Evolutionary conservation across 2,113 vertebrate genomes (phyloP).

Genomic region (Apodemus speciosus): DNA sequence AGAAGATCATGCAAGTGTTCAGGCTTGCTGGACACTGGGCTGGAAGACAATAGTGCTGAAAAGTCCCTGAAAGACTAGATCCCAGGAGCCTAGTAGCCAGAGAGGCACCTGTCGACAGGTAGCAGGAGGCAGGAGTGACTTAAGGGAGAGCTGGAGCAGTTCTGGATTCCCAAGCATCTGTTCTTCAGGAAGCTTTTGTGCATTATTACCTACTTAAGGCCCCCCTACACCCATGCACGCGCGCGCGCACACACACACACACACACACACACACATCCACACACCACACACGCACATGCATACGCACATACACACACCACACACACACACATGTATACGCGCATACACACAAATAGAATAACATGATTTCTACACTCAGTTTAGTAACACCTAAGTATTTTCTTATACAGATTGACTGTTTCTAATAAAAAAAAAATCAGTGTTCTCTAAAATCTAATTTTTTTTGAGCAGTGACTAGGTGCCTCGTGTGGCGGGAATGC

Average conservation of each 20-base stretch:
- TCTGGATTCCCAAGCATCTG: background rate
- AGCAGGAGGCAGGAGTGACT: accelerated
- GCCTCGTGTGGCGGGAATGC: background rate
- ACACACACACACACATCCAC: background rate
- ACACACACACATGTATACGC: too few relatives aligned
- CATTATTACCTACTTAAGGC: background rate
- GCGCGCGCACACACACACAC: background rate
- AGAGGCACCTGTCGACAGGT: accelerated
- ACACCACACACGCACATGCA: background rate
- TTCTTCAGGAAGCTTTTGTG: background rate
- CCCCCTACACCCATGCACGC: background rate
- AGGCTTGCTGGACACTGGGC: background rate
- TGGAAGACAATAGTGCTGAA: accelerated
- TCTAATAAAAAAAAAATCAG: background rate
- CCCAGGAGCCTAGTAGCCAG: background rate
- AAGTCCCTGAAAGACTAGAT: too few relatives aligned
- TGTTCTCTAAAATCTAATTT: background rate
- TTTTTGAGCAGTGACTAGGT: background rate
- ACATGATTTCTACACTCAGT: background rate
- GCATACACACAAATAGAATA: background rate
- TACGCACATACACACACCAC: too few relatives aligned
- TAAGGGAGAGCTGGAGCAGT: background rate
- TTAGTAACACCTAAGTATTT: background rate
- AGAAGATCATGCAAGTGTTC: background rate
- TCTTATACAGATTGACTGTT: background rate